Evolutionary conservation across 2,888 invertebrate genomes (phyloP), one percentile per base, ranked within the genome.

Genomic region (Dromius quadrimaculatus): DNA sequence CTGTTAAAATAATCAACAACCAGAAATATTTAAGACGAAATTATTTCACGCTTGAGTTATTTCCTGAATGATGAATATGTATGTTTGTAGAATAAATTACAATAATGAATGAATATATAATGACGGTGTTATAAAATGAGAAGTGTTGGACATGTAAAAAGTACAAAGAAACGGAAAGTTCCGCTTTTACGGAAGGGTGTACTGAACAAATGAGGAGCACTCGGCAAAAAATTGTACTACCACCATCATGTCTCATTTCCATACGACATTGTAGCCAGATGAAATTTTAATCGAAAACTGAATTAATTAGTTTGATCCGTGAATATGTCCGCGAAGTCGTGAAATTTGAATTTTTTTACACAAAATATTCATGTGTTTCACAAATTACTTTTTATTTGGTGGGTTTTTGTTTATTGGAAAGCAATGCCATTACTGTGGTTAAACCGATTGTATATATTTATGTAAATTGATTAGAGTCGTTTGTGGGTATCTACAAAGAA

Each of bases 241-340:
- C 6, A 28, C 50, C 50, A 28, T 28, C 28, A 34, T 62, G 62
- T 62, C 64, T 47, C 45, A 64, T 64, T 64, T 64, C 47, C 64
- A 64, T 64, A 64, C 64, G 64, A 64, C 64, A 64, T 22, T 47
- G 64, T 64, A 32, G 64, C 64, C 47, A 47, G 64, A 64, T 64
- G 64, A 64, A 64, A 64, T 64, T 45, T 64, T 64, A 64, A 64
- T 64, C 50, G 50, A 20, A 64, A 64, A 47, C 32, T 50, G 64
- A 64, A 64, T 64, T 64, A 64, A 64, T 64, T 64, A 64, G 64
- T 64, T 64, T 64, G 64, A 64, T 64, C 50, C 36, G 64, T 20
- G 64, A 19, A 47, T 50, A 28, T 34, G 47, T 47, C 34, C 47
- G 32, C 47, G 47, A 64, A 64, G 47, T 64, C 28, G 64, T 64